Evolutionary conservation across 2,113 vertebrate species (phyloP).

Genomic region (Orycteropus afer): DNA sequence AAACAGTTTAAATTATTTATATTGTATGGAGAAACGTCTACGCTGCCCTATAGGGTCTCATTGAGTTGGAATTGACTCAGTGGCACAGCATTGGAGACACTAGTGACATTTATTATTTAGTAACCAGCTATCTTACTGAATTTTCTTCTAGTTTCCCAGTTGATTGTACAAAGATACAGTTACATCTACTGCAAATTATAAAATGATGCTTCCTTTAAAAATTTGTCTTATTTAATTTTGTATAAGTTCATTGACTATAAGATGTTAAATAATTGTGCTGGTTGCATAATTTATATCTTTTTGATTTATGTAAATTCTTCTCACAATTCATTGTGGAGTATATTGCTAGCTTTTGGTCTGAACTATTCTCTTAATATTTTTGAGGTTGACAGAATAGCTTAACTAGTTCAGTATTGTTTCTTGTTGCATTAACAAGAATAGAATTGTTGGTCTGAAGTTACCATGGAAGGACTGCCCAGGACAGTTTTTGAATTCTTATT

Average conservation of each 20-base stretch:
- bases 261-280: constrained; percentile 14
- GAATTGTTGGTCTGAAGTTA: constrained; percentile 24
- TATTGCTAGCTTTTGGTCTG: background rate
- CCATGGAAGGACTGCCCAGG: background rate
- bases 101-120: constrained; percentile 34
- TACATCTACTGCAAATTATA: constrained; percentile 2
- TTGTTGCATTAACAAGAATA: background rate
- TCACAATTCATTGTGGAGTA: background rate
- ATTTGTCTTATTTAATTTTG: constrained; percentile 14
- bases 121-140: background rate
- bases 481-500: background rate
- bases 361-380: constrained; percentile 5
- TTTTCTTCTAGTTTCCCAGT: constrained; percentile 12
- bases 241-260: constrained; percentile 25
- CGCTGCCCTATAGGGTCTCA: too few relatives aligned
- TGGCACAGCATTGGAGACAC: too few relatives aligned
- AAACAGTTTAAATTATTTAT: background rate
- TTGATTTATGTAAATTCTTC: constrained; percentile 34
- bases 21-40: constrained; percentile 25
- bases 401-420: background rate
- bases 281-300: background rate
- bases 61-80: too few relatives aligned
- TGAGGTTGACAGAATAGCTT: constrained; percentile 21
- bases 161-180: background rate
- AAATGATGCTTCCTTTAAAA: constrained; percentile 16